A percentile compares a stretch with the other conserved stretches of the same genome.
Evolutionary conservation across 1,140 invertebrate species (phyloP).

Genomic region (Euborellia annulipes): DNA sequence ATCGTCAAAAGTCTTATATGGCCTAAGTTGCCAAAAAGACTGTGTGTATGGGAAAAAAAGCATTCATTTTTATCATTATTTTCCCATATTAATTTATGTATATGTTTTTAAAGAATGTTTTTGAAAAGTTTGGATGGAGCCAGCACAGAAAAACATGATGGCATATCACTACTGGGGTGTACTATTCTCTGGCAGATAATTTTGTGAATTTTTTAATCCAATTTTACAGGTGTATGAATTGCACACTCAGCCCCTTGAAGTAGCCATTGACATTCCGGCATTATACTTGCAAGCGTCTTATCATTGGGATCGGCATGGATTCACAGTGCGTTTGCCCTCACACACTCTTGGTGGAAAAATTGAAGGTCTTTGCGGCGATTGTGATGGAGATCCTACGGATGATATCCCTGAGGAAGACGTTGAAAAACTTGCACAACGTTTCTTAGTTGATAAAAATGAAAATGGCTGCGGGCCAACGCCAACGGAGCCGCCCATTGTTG

Average conservation of each 20-base stretch:
- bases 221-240: conserved; percentile 15
- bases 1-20: too few species aligned
- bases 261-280: conserved; percentile 16
- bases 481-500: neutral
- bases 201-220: too few species aligned
- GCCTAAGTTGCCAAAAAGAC: too few species aligned
- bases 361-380: conserved; percentile 65
- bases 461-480: conserved; percentile 35
- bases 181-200: too few species aligned
- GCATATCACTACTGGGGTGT: too few species aligned
- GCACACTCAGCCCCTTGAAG: conserved; percentile 11
- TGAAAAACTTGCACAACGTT: conserved; percentile 41
- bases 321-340: conserved; percentile 47
- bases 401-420: conserved; percentile 33
- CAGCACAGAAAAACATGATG: too few species aligned
- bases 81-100: too few species aligned
- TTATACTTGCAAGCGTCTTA: conserved; percentile 21
- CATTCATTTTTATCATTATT: too few species aligned
- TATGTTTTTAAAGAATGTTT: too few species aligned
- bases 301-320: conserved; percentile 23
- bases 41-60: too few species aligned
- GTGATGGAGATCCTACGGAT: conserved; percentile 45
- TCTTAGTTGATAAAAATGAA: conserved; percentile 32
- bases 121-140: too few species aligned
- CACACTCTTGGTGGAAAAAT: conserved; percentile 50